These are phyloP conservation scores for Girardia tigrina DNA, from an alignment of 2,888 invertebrate species.

Conservation along the genomic window DNA sequence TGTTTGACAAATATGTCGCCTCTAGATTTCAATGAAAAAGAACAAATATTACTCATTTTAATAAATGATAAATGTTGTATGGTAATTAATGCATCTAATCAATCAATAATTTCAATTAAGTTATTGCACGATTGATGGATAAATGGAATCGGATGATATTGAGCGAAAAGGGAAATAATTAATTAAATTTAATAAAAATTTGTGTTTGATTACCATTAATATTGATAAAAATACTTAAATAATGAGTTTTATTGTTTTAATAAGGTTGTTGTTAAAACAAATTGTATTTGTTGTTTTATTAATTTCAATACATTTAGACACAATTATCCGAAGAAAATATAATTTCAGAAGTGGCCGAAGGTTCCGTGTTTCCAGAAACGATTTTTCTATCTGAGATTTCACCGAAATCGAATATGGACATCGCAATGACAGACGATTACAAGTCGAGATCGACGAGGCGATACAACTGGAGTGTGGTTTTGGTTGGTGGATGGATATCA, in stretches of 20 bases:
- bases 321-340: background rate
- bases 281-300: no score
- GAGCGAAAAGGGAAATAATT: no score
- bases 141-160: no score
- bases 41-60: background rate
- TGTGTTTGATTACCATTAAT: no score
- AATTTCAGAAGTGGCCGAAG: background rate
- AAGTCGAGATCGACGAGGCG: background rate
- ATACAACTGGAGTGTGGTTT: background rate
- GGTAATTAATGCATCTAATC: no score
- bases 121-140: no score
- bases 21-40: no score
- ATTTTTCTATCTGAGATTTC: background rate
- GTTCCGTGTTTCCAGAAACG: slow-evolving; percentile 5
- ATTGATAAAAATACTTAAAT: no score
- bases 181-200: no score
- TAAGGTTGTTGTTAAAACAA: no score
- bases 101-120: no score
- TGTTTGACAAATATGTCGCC: slow-evolving; percentile 11
- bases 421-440: background rate
- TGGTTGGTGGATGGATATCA: background rate
- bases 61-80: background rate
- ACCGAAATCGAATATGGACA: background rate
- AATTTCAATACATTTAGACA: background rate
- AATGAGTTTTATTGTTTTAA: no score